A percentile compares a stretch with the other conserved stretches of the same genome.
Evolutionary conservation across 2,113 vertebrate genomes (phyloP).

Genomic region (Lophura nycthemera): DNA sequence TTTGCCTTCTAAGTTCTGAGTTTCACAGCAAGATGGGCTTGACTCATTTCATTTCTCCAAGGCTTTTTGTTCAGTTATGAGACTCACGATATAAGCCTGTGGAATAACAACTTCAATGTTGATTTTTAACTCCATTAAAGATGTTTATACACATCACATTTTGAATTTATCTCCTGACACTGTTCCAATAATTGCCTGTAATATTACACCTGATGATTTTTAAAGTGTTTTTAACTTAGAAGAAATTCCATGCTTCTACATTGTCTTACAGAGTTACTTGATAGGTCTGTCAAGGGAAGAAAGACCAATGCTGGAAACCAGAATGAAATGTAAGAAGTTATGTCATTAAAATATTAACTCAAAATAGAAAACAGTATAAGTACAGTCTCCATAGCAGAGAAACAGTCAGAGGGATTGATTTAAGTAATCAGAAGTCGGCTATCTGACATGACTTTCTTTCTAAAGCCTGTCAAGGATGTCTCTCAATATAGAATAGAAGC

Average conservation of each 20-base stretch:
- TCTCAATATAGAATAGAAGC: neutral
- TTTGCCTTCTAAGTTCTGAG: neutral
- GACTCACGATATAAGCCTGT: neutral
- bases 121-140: neutral
- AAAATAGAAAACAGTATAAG: neutral
- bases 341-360: neutral
- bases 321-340: neutral
- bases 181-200: neutral
- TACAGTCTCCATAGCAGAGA: neutral
- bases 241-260: neutral
- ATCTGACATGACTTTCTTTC: neutral
- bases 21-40: neutral
- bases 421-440: neutral
- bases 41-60: neutral
- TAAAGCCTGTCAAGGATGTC: neutral
- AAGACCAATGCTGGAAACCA: neutral
- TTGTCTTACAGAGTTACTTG: neutral
- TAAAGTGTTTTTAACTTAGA: neutral
- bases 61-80: neutral
- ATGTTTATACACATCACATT: neutral
- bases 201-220: neutral
- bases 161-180: neutral
- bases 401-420: neutral
- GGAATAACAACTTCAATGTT: neutral
- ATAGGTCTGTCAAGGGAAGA: neutral